Evolutionary conservation across 1,140 invertebrate species (phyloP).

Genomic region (Chionoecetes opilio): DNA sequence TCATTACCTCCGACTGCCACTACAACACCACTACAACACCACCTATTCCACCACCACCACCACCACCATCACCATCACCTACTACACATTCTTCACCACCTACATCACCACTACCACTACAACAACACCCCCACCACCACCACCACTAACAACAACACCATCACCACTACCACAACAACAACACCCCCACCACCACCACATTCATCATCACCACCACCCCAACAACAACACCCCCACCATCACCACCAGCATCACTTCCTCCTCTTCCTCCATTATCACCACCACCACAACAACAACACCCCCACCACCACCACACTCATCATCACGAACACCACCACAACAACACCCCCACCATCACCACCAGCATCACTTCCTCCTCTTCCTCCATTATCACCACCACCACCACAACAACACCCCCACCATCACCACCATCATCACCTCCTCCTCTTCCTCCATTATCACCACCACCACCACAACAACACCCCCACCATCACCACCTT

Average conservation of each 20-base stretch:
- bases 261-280: background rate
- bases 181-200: background rate
- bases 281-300: background rate
- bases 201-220: too few relatives aligned
- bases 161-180: background rate
- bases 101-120: background rate
- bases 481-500: background rate
- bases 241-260: constrained; percentile 28
- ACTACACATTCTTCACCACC: background rate
- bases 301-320: background rate
- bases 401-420: background rate
- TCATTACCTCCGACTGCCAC: background rate
- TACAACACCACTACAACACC: background rate
- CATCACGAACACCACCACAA: constrained; percentile 4
- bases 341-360: constrained; percentile 1
- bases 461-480: background rate
- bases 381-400: background rate
- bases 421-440: background rate
- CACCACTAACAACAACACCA: background rate
- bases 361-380: background rate
- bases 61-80: too few relatives aligned
- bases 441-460: background rate
- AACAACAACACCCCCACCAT: background rate
- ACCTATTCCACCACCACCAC: too few relatives aligned
- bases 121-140: background rate